Percentiles rank a stretch among this genome's conserved stretches.
phyloP scores from a whole-genome alignment of 2,888 invertebrate species.

The Fragum sueziense region DNA sequence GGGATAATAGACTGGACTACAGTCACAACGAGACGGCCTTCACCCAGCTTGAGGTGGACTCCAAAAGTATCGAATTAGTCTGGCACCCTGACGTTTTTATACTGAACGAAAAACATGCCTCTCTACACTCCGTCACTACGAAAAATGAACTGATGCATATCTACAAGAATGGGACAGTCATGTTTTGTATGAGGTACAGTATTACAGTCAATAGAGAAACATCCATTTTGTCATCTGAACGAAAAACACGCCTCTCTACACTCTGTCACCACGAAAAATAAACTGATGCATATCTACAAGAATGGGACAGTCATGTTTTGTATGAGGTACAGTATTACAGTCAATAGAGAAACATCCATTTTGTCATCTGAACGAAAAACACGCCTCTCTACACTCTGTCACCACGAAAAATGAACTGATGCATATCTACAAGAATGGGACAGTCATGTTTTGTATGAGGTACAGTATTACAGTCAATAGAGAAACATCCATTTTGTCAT shows the following conservation, averaged over 20 bases:
- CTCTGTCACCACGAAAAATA: constrained; percentile 35
- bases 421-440: constrained; percentile 47
- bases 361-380: constrained; percentile 45
- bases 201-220: too few relatives aligned
- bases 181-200: constrained; percentile 48
- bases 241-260: constrained; percentile 41
- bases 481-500: too few relatives aligned
- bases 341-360: too few relatives aligned
- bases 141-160: constrained; percentile 45
- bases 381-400: constrained; percentile 29
- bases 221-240: too few relatives aligned
- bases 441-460: constrained; percentile 46
- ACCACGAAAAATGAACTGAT: constrained; percentile 42
- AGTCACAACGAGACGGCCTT: background rate
- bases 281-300: constrained; percentile 39
- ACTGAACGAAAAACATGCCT: constrained; percentile 40
- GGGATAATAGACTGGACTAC: constrained; percentile 30
- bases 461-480: too few relatives aligned
- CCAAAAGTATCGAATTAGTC: constrained; percentile 24
- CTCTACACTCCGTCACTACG: constrained; percentile 36
- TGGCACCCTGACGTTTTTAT: constrained; percentile 50
- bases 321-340: constrained; percentile 50
- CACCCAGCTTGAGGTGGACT: constrained; percentile 36
- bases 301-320: constrained; percentile 48
- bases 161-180: constrained; percentile 40